Evolutionary conservation across 1,140 invertebrate genomes (phyloP), one percentile per base, ranked within the genome.

Genomic region (Halesus radiatus): DNA sequence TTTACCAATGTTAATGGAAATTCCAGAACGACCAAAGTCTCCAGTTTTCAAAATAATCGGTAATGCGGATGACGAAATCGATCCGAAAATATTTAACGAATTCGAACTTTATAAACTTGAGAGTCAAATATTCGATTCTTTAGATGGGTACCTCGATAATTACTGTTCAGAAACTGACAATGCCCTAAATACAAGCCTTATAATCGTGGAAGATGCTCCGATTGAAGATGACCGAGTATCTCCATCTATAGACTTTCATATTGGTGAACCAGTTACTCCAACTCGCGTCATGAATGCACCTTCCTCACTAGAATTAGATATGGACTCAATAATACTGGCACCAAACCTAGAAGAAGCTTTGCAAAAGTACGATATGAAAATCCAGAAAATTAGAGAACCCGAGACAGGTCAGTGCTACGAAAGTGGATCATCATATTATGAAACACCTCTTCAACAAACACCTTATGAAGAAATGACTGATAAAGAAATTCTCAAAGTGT

Each of bases 221-320:
- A 16, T 54, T 7, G 22, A 64, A 23, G 29, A 84, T 70, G 76
- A 78, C 84, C 80, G 74, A 81, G 29, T 80, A 85, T 68, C 84
- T 84, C 77, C 78, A 74, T 54, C 50, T 78, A 62, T 87, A 83
- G 10, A 89, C 79, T 90, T 90, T 82, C 89, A 87, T 66, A 89
- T 90, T 50, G 89, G 89, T 26, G 89, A 88, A 70, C 89, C 89
- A 53, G 89, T 90, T 52, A 89, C 88, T 10, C 84, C 89, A 22
- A 88, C 88, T 8, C 86, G 86, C 16, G 81, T 86, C 8, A 79
- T 87, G 73, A 85, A 85, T 81, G 80, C 83, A 18, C 66, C 84
- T 8, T 81, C 84, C n/a, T 84, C 85, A 29, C n/a, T 78, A 52
- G 84, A 85, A 60, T 84, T 83, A 53, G 79, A 84, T 54, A 85